phyloP scores from a whole-genome alignment of 1,140 invertebrate genomes.

The Harlomillsia oculata region DNA sequence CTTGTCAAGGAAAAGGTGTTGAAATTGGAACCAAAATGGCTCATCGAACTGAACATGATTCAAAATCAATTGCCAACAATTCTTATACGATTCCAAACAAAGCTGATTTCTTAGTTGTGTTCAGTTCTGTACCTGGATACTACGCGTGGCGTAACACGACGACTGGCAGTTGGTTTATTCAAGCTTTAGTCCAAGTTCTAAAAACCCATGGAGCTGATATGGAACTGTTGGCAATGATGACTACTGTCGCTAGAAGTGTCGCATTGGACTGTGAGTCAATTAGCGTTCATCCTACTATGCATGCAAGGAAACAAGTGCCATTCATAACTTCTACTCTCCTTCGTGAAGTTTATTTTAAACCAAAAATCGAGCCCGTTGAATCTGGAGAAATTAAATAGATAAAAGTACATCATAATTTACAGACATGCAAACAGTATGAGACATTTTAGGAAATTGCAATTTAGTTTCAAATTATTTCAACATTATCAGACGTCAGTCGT shows the following conservation, averaged over 20 bases:
- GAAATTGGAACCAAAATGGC: neutral
- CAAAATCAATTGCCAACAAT: slow-evolving; percentile 5
- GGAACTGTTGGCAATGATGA: slow-evolving; percentile 78
- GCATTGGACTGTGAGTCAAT: slow-evolving; percentile 84
- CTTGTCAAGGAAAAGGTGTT: slow-evolving; percentile 69
- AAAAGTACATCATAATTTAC: too few species aligned
- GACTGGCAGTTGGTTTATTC: slow-evolving; percentile 89
- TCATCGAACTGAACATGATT: neutral
- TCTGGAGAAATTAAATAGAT: too few species aligned
- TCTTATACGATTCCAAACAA: slow-evolving; percentile 49
- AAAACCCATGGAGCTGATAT: slow-evolving; percentile 56
- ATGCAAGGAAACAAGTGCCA: slow-evolving; percentile 88
- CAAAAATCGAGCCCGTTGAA: slow-evolving; percentile 33
- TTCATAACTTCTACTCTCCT: slow-evolving; percentile 88
- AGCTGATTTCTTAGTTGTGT: slow-evolving; percentile 52
- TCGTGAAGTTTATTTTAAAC: slow-evolving; percentile 49
- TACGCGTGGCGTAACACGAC: slow-evolving; percentile 93
- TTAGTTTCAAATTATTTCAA: too few species aligned
- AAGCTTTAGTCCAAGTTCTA: slow-evolving; percentile 75
- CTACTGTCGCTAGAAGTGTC: slow-evolving; percentile 65
- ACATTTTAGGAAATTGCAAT: too few species aligned
- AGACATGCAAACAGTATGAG: too few species aligned
- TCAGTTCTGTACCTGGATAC: slow-evolving; percentile 55
- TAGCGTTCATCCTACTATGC: slow-evolving; percentile 69
- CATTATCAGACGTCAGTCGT: too few species aligned